Evolutionary conservation across 2,113 vertebrate genomes (phyloP), one percentile per base, ranked within the genome.

Genomic region (Thunnus thynnus): DNA sequence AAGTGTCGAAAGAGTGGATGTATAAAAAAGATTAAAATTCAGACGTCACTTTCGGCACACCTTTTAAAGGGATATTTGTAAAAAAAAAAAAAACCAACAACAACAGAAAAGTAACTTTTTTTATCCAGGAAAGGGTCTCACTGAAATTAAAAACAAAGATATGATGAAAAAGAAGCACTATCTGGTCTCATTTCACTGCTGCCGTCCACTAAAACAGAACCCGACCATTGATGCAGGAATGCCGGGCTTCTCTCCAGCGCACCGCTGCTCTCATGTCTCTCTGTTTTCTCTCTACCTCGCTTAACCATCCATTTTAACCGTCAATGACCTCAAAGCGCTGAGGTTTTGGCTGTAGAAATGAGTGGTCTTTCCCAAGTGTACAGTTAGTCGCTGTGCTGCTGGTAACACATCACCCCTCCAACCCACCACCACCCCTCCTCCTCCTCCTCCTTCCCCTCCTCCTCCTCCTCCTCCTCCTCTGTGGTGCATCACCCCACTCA

Each of bases 311-410:
- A 72, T 89, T 87, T 90, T 89, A 90, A 86, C 72, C 52, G 5
- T 84, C 70, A 67, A 22, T 83, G 83, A 92, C 75, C 77, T 92
- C 82, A 80, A 70, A 78, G 83, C 30, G 3, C 64, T 84, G 72
- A 88, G 79, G 82, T 82, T 90, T 86, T 27, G 54, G 67, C 68
- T 77, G 78, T 61, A 86, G 85, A 88, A 79, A 87, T 85, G 74
- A 88, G 78, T 82, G 70, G 77, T 88, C 76, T 88, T 64, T 84
- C 88, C 84, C 87, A 78, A 82, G 86, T 88, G 88, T 84, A 69
- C 85, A 66, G 82, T 92, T 90, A 90, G 80, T 78, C 27, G 71
- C 74, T 78, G 67, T 78, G 70, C 83, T 88, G 72, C 86, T 88
- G 72, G 73, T 86, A 89, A 90, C 86, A 78, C 87, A 81, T 88